Evolutionary conservation across 2,113 vertebrate genomes (phyloP), one percentile per base, ranked within the genome.

Genomic region (Coptodon rendalli): DNA sequence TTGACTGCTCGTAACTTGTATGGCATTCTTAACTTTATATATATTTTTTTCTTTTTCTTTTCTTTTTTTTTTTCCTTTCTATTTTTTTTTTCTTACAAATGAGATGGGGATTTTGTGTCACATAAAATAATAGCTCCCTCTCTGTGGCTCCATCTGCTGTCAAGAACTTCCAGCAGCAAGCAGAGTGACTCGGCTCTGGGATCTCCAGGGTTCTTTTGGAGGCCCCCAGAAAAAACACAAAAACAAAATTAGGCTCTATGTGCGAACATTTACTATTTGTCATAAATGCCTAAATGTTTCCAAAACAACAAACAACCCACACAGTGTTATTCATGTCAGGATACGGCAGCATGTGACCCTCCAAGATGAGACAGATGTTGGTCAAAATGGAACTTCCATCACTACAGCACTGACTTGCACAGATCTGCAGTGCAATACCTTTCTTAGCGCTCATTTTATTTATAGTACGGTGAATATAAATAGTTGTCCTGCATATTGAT

Each of bases 101-200:
- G 9, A 76, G 24, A 12, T 85, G 24, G 14, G 16, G n/a, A 40
- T 11, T 56, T 71, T 68, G 31, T 59, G 48, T 63, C 36, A 43
- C 31, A 76, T 83, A 52, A 59, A 81, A 45, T 24, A 83, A 83
- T 76, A 56, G 22, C n/a, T 9, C 10, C 56, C 54, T 81, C 40
- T 38, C 91, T 84, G 85, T 94, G 92, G 94, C 95, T 92, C 92
- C 94, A 94, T 84, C 95, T 95, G 89, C 95, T 93, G 95, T 89
- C 91, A 87, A 31, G 56, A 80, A 29, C 3, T 8, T 68, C 16
- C 6, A 56, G 34, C 31, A 22, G 50, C 78, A 80, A 36, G 50
- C 24, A 48, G 71, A 76, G 24, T 29, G 71, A 48, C 40, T 5
- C 6, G 24, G 9, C 24, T 76, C 71, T 29, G 43, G 24, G 14